Percentiles rank a stretch among this genome's conserved stretches.
These are phyloP conservation scores for Carterocephalus palaemon DNA, from an alignment of 2,888 invertebrate genomes.

Conservation along the genomic window DNA sequence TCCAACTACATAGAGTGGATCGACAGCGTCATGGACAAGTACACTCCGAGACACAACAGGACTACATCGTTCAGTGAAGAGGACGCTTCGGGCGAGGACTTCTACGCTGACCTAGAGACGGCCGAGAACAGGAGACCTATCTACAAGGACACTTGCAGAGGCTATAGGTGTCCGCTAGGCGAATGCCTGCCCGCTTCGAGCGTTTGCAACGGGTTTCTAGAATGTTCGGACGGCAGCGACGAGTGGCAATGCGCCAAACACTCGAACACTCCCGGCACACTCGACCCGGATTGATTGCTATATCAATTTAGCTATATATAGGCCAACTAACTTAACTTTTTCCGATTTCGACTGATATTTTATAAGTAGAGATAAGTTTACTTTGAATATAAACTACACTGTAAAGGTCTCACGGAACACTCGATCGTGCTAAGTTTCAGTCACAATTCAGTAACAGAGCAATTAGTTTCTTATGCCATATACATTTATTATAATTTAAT, in stretches of 20 bases:
- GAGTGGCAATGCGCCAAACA: slow-evolving; percentile 79
- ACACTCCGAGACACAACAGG: slow-evolving; percentile 50
- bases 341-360: slow-evolving; percentile 73
- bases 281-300: slow-evolving; percentile 52
- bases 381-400: slow-evolving; percentile 12
- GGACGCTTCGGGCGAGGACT: slow-evolving; percentile 48
- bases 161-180: slow-evolving; percentile 86
- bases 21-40: slow-evolving; percentile 70
- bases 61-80: slow-evolving; percentile 33
- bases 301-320: slow-evolving; percentile 43
- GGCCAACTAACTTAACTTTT: slow-evolving; percentile 57
- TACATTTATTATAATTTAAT: slow-evolving; percentile 33
- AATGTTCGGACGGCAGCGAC: slow-evolving; percentile 87
- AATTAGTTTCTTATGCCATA: slow-evolving; percentile 44
- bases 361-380: slow-evolving; percentile 60
- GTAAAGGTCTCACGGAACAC: too few species aligned
- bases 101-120: slow-evolving; percentile 62
- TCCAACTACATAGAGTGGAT: slow-evolving; percentile 87
- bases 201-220: slow-evolving; percentile 87
- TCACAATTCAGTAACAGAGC: slow-evolving; percentile 20
- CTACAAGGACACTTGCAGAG: slow-evolving; percentile 74
- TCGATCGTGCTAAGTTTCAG: slow-evolving; percentile 6
- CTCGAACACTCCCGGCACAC: slow-evolving; percentile 47
- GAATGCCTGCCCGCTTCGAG: slow-evolving; percentile 85
- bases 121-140: slow-evolving; percentile 61